Conservation (phyloP, 2,113 vertebrate species). For the Cryptomyrus ogoouensis region DNA sequence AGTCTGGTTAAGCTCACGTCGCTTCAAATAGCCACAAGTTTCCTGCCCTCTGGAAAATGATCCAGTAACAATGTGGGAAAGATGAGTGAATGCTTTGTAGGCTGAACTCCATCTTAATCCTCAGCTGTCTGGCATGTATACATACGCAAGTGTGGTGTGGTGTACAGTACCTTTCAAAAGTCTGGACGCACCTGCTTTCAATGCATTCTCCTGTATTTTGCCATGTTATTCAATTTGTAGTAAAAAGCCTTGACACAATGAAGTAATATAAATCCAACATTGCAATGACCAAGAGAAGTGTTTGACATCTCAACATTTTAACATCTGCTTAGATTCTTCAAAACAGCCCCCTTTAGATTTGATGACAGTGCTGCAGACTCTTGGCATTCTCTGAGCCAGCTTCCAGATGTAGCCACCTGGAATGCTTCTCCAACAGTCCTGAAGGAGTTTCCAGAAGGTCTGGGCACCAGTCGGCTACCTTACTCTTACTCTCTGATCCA, state of each 20-base stretch:
- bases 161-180: background rate
- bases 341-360: background rate
- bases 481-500: background rate
- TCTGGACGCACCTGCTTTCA: background rate
- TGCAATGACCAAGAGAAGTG: background rate
- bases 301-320: background rate
- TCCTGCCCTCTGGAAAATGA: background rate
- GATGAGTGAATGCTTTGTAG: background rate
- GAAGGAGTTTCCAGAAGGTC: background rate
- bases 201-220: background rate
- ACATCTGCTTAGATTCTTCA: background rate
- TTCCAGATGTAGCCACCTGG: background rate
- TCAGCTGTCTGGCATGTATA: background rate
- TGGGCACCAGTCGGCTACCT: background rate
- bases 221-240: background rate
- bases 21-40: background rate
- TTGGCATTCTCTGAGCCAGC: background rate
- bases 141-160: background rate
- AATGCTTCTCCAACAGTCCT: background rate
- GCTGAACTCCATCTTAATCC: background rate
- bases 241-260: background rate
- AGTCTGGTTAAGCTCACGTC: background rate
- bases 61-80: background rate
- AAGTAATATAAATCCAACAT: background rate
- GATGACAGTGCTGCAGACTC: background rate